Base-by-base conservation (phyloP, 2,888 invertebrate genomes). In the Habroteleia sp. region DNA sequence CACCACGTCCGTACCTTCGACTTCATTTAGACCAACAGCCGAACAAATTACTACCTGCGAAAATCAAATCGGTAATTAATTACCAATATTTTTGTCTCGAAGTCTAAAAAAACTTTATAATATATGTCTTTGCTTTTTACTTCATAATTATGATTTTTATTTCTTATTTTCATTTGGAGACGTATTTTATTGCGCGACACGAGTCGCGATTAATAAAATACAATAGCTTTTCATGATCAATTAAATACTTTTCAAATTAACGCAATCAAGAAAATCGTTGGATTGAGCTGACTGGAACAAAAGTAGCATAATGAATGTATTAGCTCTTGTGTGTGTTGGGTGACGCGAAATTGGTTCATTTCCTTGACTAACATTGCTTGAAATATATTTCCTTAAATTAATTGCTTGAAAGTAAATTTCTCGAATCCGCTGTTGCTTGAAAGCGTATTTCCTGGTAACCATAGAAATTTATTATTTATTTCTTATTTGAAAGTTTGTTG, bases 41-140 rank as follows among this genome's bases (percentile, higher is more conserved):
- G 91, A 91, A 84, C 91, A 91, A 54, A 92, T 87, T 69, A 91
- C 89, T 63, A 90, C 90, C 91, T 91, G 86, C 35, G 33, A 50
- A 54, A 44, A 44, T 27, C 0, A 56, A 17, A 11, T 66, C 23
- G 31, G 10, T 46, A 52, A n/a, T n/a, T n/a, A n/a, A n/a, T n/a
- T n/a, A n/a, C n/a, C n/a, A n/a, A n/a, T n/a, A n/a, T n/a, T n/a
- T n/a, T n/a, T n/a, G n/a, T n/a, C n/a, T n/a, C n/a, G n/a, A n/a
- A n/a, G n/a, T n/a, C n/a, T n/a, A n/a, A n/a, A n/a, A n/a, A n/a
- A n/a, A n/a, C n/a, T n/a, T n/a, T n/a, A n/a, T n/a, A n/a, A n/a
- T n/a, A n/a, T n/a, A n/a, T n/a, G n/a, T n/a, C n/a, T n/a, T n/a
- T n/a, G n/a, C n/a, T n/a, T n/a, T n/a, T n/a, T n/a, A n/a, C n/a